Base-by-base conservation (phyloP, 2,797 vertebrate species). In the Platalea minor region DNA sequence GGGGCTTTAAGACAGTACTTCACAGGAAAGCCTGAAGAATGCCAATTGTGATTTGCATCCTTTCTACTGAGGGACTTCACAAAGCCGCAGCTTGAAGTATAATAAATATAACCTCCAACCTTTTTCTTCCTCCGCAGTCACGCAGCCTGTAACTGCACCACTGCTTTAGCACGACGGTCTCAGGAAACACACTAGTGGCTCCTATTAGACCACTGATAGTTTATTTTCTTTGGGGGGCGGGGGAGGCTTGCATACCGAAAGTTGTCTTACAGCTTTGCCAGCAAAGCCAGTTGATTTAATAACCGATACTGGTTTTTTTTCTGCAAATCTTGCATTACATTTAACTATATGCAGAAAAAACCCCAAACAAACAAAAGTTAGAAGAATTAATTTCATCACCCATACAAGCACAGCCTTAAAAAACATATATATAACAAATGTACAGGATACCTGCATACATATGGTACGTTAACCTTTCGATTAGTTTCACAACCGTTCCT, bases 391-490 rank as follows among this genome's bases (percentile, higher is more conserved):
- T 65, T 56, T 65, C 28, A 53, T 17, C 51, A 45, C 24, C 21
- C 46, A 4, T 6, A 25, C 16, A 78, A 48, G 37, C 43, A 35
- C 3, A 4, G 29, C 9, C 51, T 39, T 21, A 56, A 78, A 51
- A 19, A 9, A 5, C 20, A 59, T 2, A 24, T 0, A 20, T 5
- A 13, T 5, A 73, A 20, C 7, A 37, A 35, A 20, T 0, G 43
- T 8, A 20, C 11, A 10, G 63, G 29, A 69, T 98, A 99, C 99
- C 99, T 98, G 99, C 99, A 94, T 99, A 99, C 99, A 99, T 99
- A 57, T 99, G 99, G 97, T 99, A 99, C 2, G 99, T 99, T 77
- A 99, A 97, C 85, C 99, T 98, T 98, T 99, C 99, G 29, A 99
- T 99, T 82, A 99, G 98, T 79, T 99, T 99, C 96, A 98, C 99